These are phyloP conservation scores for Onchidella celtica DNA, from an alignment of 2,888 invertebrate genomes.

Conservation along the genomic window DNA sequence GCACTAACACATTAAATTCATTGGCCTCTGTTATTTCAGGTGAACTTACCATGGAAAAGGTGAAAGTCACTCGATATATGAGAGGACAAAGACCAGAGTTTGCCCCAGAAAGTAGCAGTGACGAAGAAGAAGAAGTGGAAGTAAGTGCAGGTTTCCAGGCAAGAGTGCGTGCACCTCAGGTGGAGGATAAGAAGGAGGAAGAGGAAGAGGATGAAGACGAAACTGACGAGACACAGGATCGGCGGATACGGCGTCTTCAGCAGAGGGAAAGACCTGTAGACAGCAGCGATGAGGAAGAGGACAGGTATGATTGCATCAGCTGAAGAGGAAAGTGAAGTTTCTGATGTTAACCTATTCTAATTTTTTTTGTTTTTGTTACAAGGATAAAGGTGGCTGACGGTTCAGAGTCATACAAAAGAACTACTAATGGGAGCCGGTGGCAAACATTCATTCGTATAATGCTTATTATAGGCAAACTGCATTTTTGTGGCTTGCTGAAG, in stretches of 20 bases:
- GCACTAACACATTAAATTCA: no score
- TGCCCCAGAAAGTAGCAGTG: conserved; percentile 88
- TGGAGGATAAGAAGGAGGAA: conserved; percentile 55
- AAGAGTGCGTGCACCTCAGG: conserved; percentile 47
- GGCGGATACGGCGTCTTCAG: conserved; percentile 88
- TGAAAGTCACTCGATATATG: conserved; percentile 98
- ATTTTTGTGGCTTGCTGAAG: no score
- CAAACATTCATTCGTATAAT: no score
- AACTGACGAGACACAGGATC: conserved; percentile 86
- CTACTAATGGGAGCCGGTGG: no score
- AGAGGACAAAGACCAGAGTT: conserved; percentile 98
- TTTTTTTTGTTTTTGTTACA: not conserved
- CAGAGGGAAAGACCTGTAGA: conserved; percentile 73
- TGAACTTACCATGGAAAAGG: conserved; percentile 99
- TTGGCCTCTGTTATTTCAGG: no score
- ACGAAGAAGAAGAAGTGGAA: conserved; percentile 90
- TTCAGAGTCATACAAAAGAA: no score
- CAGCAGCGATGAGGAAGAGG: conserved; percentile 77
- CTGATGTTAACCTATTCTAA: no score
- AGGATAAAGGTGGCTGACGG: not conserved
- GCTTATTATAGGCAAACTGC: no score
- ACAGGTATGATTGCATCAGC: conserved; percentile 33
- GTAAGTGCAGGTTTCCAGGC: conserved; percentile 57
- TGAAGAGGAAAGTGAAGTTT: no score
- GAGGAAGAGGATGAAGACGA: conserved; percentile 54